phyloP scores from a whole-genome alignment of 2,888 invertebrate species.

The Diogma glabrata region DNA sequence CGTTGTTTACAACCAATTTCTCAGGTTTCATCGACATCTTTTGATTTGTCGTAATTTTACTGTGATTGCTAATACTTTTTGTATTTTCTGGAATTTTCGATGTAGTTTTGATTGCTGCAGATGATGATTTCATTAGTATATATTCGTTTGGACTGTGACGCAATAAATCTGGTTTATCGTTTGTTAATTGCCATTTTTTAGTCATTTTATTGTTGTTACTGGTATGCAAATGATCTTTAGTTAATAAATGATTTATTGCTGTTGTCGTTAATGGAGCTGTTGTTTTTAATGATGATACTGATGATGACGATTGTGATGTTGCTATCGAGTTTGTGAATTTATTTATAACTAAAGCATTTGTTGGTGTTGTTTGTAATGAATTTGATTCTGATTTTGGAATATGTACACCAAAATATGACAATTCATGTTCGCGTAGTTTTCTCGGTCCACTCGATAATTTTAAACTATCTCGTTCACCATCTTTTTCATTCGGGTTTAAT shows the following conservation, averaged over 20 bases:
- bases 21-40: slow-evolving; percentile 7
- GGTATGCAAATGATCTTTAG: slow-evolving; percentile 3
- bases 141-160: slow-evolving; percentile 27
- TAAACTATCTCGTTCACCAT: slow-evolving; percentile 1
- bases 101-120: neutral
- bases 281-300: slow-evolving; percentile 10
- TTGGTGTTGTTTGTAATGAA: neutral
- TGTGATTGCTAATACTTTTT: neutral
- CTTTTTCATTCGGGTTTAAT: slow-evolving; percentile 6
- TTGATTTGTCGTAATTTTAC: neutral
- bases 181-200: slow-evolving; percentile 15
- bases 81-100: neutral
- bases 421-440: slow-evolving; percentile 45
- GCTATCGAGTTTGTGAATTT: neutral
- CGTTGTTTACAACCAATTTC: slow-evolving; percentile 18
- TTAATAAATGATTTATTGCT: slow-evolving; percentile 14
- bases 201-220: slow-evolving; percentile 12
- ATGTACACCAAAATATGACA: slow-evolving; percentile 45
- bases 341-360: slow-evolving; percentile 1
- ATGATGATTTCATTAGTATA: slow-evolving; percentile 1
- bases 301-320: slow-evolving; percentile 1
- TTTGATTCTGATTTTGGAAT: slow-evolving; percentile 5
- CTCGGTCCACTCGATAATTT: slow-evolving; percentile 35
- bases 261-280: slow-evolving; percentile 13
- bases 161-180: slow-evolving; percentile 30